Conservation (phyloP, 1,140 invertebrate genomes). For the Dreissena rostriformis region DNA sequence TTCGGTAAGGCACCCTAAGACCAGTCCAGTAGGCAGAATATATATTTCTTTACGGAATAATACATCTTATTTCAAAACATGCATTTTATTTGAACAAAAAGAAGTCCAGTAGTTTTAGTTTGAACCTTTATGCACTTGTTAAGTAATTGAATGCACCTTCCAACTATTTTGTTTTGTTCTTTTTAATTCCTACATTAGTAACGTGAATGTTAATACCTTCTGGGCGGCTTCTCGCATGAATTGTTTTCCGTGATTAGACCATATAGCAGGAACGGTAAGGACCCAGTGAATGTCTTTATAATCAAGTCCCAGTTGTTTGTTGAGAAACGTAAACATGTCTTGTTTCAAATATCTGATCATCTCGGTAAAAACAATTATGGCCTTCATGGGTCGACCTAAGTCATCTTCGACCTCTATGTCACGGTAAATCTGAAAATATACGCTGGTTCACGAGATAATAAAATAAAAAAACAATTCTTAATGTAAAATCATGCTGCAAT, state of each 20-base stretch:
- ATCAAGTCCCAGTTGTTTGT: constrained; percentile 19
- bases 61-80: too few species aligned
- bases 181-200: too few species aligned
- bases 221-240: constrained; percentile 48
- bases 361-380: constrained; percentile 22
- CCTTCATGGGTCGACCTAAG: constrained; percentile 26
- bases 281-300: constrained; percentile 51
- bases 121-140: not conserved
- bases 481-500: too few species aligned
- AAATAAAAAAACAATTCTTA: too few species aligned
- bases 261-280: constrained; percentile 40
- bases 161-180: too few species aligned
- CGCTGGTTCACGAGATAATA: too few species aligned
- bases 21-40: too few species aligned
- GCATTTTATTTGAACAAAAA: too few species aligned
- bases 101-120: not conserved
- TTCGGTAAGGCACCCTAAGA: too few species aligned
- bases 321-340: constrained; percentile 16
- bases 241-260: constrained; percentile 34
- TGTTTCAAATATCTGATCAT: constrained; percentile 29
- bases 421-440: constrained; percentile 13
- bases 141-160: not conserved
- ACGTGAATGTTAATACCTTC: too few species aligned
- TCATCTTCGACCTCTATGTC: constrained; percentile 42
- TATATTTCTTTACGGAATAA: too few species aligned